These are phyloP conservation scores for Drosophila prostipennis DNA, from an alignment of 2,888 invertebrate genomes.

Conservation along the genomic window DNA sequence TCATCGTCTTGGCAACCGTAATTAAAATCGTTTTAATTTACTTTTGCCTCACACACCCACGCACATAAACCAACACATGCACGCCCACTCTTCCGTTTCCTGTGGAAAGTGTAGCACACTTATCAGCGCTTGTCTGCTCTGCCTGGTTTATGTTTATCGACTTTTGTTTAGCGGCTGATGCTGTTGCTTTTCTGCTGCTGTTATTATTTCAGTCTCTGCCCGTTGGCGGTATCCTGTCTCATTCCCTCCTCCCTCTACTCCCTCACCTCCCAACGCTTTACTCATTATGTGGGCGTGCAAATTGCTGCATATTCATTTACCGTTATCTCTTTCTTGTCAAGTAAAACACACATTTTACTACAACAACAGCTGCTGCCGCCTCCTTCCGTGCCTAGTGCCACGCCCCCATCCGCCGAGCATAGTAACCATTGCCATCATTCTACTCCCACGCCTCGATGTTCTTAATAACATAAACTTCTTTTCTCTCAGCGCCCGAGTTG, in stretches of 20 bases:
- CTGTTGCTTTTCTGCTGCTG: constrained; percentile 56
- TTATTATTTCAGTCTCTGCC: constrained; percentile 68
- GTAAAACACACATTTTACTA: constrained; percentile 64
- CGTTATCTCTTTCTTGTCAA: constrained; percentile 77
- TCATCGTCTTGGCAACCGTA: constrained; percentile 82
- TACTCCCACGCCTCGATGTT: constrained; percentile 28
- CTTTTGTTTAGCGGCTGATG: constrained; percentile 71
- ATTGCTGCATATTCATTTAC: constrained; percentile 80
- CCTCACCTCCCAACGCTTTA: constrained; percentile 9
- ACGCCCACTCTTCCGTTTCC: constrained; percentile 33
- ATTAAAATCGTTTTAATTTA: constrained; percentile 82
- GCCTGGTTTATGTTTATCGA: constrained; percentile 78
- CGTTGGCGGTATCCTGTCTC: constrained; percentile 39
- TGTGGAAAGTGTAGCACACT: constrained; percentile 71
- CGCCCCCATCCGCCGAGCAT: constrained; percentile 13
- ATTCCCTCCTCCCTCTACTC: neutral
- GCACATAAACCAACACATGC: constrained; percentile 14
- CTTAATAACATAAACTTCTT: constrained; percentile 80
- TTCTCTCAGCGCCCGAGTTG: constrained; percentile 66
- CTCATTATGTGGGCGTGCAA: constrained; percentile 80
- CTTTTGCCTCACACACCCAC: constrained; percentile 60
- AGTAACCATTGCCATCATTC: constrained; percentile 6
- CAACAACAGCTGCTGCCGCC: constrained; percentile 59
- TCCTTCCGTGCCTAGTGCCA: constrained; percentile 8
- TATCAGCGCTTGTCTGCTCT: constrained; percentile 58